phyloP scores from a whole-genome alignment of 2,888 invertebrate species.

The Antheraea assamensis region DNA sequence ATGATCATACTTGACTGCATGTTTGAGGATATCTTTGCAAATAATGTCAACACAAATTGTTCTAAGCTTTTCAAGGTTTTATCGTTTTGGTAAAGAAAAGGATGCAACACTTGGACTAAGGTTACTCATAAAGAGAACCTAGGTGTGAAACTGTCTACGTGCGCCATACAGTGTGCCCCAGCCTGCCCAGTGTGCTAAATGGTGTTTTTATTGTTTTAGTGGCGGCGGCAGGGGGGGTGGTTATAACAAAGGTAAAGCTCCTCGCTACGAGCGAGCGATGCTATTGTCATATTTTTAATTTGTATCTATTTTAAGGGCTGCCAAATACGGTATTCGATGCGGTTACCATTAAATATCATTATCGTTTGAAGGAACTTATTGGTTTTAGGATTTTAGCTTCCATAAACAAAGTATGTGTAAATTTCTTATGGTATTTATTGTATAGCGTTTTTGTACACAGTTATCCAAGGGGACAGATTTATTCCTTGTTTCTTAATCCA shows the following conservation, averaged over 20 bases:
- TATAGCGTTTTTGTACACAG: neutral
- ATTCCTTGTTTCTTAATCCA: neutral
- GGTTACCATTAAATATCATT: conserved; percentile 36
- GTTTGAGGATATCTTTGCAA: conserved; percentile 46
- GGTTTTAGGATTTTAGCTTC: neutral
- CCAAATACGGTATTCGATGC: conserved; percentile 63
- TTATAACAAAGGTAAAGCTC: conserved; percentile 98
- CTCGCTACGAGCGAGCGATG: conserved; percentile 87
- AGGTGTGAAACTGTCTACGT: conserved; percentile 79
- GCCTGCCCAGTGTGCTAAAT: conserved; percentile 87
- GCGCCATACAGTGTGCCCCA: conserved; percentile 80
- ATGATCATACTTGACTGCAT: conserved; percentile 50
- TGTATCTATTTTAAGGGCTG: conserved; percentile 76
- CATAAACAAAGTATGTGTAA: neutral
- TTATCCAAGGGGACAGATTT: neutral
- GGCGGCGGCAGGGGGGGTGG: conserved; percentile 97
- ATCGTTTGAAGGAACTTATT: neutral
- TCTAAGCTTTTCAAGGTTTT: conserved; percentile 79
- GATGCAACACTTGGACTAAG: conserved; percentile 75
- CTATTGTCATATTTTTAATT: conserved; percentile 85
- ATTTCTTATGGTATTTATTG: neutral
- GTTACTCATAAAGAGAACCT: conserved; percentile 78
- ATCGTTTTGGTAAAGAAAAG: conserved; percentile 83
- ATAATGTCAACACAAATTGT: conserved; percentile 65
- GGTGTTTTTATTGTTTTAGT: conserved; percentile 94